These are phyloP conservation scores for Dendrolimus kikuchii DNA, from an alignment of 1,140 invertebrate genomes.

Conservation along the genomic window DNA sequence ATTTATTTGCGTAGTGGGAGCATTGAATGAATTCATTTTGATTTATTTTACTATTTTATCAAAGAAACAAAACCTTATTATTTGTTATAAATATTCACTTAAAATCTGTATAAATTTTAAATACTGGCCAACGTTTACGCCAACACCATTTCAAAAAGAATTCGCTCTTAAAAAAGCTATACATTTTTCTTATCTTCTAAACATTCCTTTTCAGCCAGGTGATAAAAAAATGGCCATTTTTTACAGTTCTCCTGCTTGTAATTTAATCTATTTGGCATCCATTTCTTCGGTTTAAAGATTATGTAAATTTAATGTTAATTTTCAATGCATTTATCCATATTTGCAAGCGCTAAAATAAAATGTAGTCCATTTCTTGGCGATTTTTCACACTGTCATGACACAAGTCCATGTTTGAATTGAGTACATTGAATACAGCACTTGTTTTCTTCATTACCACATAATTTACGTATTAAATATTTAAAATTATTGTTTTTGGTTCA, in stretches of 20 bases:
- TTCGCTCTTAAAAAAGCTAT: constrained; percentile 24
- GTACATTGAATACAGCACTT: no score
- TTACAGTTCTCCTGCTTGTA: constrained; percentile 1
- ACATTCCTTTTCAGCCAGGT: constrained; percentile 36
- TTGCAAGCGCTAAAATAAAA: no score
- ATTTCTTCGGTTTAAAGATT: background rate
- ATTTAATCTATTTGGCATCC: no score
- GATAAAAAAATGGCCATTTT: constrained; percentile 45
- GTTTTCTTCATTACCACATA: constrained; percentile 7
- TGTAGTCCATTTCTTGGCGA: no score
- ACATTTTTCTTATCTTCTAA: constrained; percentile 34
- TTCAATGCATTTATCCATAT: constrained; percentile 1
- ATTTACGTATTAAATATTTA: background rate
- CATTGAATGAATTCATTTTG: constrained; percentile 66
- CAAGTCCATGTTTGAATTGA: no score
- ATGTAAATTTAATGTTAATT: constrained; percentile 22
- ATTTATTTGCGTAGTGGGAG: constrained; percentile 60
- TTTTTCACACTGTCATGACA: no score
- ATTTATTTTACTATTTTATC: constrained; percentile 9
- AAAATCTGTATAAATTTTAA: constrained; percentile 15
- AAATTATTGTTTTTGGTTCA: background rate
- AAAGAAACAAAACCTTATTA: background rate
- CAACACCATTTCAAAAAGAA: constrained; percentile 60
- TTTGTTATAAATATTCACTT: background rate
- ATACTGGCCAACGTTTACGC: constrained; percentile 50